Percentiles rank a stretch among this genome's conserved stretches.
Conservation (phyloP, 2,888 invertebrate genomes). For the Netelia melanura region DNA sequence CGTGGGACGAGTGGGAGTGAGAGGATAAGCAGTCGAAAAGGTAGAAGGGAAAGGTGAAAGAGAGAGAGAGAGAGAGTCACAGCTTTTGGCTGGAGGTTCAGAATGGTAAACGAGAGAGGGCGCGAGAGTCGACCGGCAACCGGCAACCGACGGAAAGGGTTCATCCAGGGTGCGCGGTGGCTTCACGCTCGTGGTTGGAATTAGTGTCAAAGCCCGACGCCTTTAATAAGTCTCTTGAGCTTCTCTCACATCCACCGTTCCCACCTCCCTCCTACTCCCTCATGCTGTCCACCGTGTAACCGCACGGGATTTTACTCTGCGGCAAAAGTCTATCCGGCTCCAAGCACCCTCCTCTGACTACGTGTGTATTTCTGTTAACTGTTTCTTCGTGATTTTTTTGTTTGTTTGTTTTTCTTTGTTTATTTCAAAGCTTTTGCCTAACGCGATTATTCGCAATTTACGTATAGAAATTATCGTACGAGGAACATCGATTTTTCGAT, state of each 20-base stretch:
- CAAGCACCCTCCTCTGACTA: not conserved
- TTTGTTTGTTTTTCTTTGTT: not conserved
- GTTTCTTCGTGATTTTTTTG: not conserved
- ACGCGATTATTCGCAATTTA: no score
- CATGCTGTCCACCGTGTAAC: conserved; percentile 17
- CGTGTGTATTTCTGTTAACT: conserved; percentile 12
- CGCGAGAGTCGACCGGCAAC: conserved; percentile 32
- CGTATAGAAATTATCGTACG: no score
- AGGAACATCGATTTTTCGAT: no score
- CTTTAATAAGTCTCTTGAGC: conserved; percentile 61
- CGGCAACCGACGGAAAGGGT: conserved; percentile 49
- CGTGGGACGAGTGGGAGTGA: conserved; percentile 24
- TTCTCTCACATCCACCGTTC: not conserved
- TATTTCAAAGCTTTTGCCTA: no score
- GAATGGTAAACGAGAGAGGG: conserved; percentile 43
- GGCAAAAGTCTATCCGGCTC: conserved; percentile 42
- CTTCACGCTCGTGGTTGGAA: conserved; percentile 66
- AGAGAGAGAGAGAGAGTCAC: conserved; percentile 17
- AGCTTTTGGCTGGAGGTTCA: conserved; percentile 25
- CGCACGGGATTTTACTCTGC: conserved; percentile 39
- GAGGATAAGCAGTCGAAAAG: conserved; percentile 39
- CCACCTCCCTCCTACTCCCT: not conserved
- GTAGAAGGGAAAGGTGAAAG: conserved; percentile 22
- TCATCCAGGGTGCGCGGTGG: conserved; percentile 46
- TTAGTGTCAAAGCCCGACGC: conserved; percentile 67